These are phyloP conservation scores for Leucoraja erinaceus DNA, from an alignment of 2,113 vertebrate species.

Conservation along the genomic window DNA sequence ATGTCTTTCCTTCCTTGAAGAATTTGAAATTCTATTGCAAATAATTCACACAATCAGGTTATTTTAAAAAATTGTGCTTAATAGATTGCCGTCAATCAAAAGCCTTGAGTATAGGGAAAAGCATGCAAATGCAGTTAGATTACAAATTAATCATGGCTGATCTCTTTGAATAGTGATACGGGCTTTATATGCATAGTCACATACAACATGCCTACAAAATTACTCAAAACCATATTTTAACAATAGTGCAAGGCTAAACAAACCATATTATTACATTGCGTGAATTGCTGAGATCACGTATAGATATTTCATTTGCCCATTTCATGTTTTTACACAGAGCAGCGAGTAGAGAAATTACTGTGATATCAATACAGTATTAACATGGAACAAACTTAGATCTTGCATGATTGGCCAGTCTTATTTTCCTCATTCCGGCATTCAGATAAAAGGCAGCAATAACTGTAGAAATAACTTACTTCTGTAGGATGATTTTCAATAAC, in stretches of 20 bases:
- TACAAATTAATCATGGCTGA: too few relatives aligned
- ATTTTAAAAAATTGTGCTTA: too few relatives aligned
- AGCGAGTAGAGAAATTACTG: not conserved
- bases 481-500: constrained; percentile 68
- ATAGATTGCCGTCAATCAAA: too few relatives aligned
- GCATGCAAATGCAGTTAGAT: too few relatives aligned
- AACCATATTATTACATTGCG: not conserved
- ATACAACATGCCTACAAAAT: not conserved
- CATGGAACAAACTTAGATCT: not conserved
- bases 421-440: not conserved
- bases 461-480: constrained; percentile 59
- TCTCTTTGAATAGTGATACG: not conserved
- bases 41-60: too few relatives aligned
- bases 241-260: not conserved
- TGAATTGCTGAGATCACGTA: not conserved
- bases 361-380: not conserved
- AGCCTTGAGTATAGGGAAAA: too few relatives aligned
- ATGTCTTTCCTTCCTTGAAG: too few relatives aligned
- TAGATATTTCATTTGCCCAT: too few relatives aligned
- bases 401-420: not conserved
- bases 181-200: not conserved
- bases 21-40: too few relatives aligned
- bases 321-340: too few relatives aligned
- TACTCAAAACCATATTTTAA: not conserved
- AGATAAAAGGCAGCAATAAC: not conserved